Percentiles rank a stretch among this genome's conserved stretches.
Conservation (phyloP, 2,888 invertebrate species). For the Orthosia incerta region DNA sequence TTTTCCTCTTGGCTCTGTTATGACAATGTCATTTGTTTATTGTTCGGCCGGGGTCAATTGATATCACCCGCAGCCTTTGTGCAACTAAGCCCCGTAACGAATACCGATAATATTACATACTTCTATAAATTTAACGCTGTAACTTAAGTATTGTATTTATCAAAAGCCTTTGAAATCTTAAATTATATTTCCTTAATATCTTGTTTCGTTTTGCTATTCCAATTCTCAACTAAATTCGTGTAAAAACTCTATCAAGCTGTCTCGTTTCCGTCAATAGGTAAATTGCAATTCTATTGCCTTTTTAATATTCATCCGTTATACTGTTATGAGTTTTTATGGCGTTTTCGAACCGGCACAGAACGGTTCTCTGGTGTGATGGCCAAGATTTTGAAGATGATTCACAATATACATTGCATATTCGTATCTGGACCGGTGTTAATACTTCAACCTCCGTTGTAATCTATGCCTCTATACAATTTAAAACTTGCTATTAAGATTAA, state of each 20-base stretch:
- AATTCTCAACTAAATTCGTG: constrained; percentile 7
- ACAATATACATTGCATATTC: constrained; percentile 37
- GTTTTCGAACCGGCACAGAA: constrained; percentile 49
- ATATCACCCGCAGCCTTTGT: constrained; percentile 53
- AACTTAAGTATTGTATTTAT: neutral
- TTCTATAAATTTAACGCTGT: neutral
- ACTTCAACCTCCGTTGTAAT: constrained; percentile 18
- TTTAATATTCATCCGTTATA: constrained; percentile 60
- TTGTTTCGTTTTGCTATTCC: constrained; percentile 3
- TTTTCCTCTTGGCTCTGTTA: constrained; percentile 57
- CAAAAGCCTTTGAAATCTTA: constrained; percentile 4
- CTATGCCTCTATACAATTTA: constrained; percentile 4
- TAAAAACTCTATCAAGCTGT: constrained; percentile 18
- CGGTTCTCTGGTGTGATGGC: constrained; percentile 55
- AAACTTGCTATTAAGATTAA: constrained; percentile 25
- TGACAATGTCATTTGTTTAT: constrained; percentile 58
- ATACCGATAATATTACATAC: constrained; percentile 13
- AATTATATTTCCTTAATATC: constrained; percentile 23
- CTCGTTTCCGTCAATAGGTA: constrained; percentile 41
- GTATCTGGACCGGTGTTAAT: constrained; percentile 33
- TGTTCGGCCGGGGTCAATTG: constrained; percentile 43
- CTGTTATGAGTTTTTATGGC: constrained; percentile 61
- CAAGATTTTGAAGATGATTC: constrained; percentile 59
- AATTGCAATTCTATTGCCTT: constrained; percentile 47
- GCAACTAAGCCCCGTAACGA: constrained; percentile 13